A percentile compares a stretch with the other conserved stretches of the same genome.
Evolutionary conservation across 2,888 invertebrate genomes (phyloP).

Genomic region (Vesta saturnalis): DNA sequence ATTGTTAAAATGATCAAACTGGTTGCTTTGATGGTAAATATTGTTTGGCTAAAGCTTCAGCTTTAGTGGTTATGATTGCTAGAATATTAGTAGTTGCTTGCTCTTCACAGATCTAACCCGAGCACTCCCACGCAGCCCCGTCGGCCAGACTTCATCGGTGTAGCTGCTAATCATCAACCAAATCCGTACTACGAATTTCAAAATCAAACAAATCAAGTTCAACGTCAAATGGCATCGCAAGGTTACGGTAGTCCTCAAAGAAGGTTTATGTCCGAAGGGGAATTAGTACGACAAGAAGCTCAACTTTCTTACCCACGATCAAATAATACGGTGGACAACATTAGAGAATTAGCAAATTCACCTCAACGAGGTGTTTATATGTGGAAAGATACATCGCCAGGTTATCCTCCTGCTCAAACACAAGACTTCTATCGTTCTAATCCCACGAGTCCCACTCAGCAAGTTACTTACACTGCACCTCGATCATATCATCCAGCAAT

Average conservation of each 20-base stretch:
- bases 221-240: constrained; percentile 56
- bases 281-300: constrained; percentile 75
- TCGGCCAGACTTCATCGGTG: constrained; percentile 88
- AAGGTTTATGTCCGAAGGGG: constrained; percentile 81
- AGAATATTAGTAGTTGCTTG: constrained; percentile 52
- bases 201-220: constrained; percentile 55
- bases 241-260: constrained; percentile 51
- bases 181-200: constrained; percentile 60
- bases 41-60: constrained; percentile 18
- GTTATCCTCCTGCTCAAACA: constrained; percentile 64
- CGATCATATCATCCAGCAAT: constrained; percentile 70
- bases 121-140: constrained; percentile 91
- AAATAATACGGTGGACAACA: constrained; percentile 85
- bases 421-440: constrained; percentile 67
- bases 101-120: constrained; percentile 83
- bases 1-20: too few relatives aligned
- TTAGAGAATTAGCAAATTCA: constrained; percentile 87
- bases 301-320: constrained; percentile 72
- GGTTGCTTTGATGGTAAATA: too few relatives aligned
- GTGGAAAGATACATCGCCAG: constrained; percentile 82
- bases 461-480: constrained; percentile 55
- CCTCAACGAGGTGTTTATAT: constrained; percentile 84
- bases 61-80: constrained; percentile 42
- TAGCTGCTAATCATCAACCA: constrained; percentile 56
- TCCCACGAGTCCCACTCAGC: constrained; percentile 77